Percentiles rank a stretch among this genome's conserved stretches.
Conservation (phyloP, 53 echinoderm and acorn worm species). For the Astropecten irregularis region DNA sequence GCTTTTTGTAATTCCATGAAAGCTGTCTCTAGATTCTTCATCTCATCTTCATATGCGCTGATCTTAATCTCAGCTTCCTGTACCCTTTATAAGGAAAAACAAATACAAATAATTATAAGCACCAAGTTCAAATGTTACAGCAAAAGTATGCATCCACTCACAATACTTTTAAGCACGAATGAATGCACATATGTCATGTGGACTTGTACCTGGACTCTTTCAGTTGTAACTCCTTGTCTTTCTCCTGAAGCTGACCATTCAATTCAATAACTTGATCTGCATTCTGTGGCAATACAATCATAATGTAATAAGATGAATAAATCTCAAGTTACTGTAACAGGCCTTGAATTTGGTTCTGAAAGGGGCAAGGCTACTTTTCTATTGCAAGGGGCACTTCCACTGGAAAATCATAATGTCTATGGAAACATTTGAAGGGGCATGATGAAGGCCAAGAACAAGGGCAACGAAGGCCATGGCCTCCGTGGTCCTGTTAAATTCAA, state of each 20-base stretch:
- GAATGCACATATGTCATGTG: too few relatives aligned
- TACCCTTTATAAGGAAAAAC: slow-evolving; percentile 51
- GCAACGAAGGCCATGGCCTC: too few relatives aligned
- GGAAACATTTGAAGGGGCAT: too few relatives aligned
- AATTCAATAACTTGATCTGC: slow-evolving; percentile 84
- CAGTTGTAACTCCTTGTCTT: slow-evolving; percentile 70
- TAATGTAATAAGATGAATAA: too few relatives aligned
- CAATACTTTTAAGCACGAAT: too few relatives aligned
- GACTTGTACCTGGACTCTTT: slow-evolving; percentile 78
- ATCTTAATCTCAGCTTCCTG: slow-evolving; percentile 73
- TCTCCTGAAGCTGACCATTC: slow-evolving; percentile 68
- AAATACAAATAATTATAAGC: not conserved
- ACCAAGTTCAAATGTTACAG: not conserved
- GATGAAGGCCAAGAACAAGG: too few relatives aligned
- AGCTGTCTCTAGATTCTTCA: slow-evolving; percentile 85
- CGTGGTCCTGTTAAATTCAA: too few relatives aligned
- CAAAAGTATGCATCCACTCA: not conserved
- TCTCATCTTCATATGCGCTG: slow-evolving; percentile 82
- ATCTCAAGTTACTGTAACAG: too few relatives aligned
- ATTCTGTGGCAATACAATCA: slow-evolving; percentile 79
- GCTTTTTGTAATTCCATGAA: slow-evolving; percentile 79
- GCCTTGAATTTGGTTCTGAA: too few relatives aligned
- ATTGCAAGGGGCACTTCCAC: too few relatives aligned
- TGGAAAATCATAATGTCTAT: too few relatives aligned
- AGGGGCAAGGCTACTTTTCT: too few relatives aligned